Conservation (phyloP, 2,888 invertebrate genomes). For the Notodonta ziczac region DNA sequence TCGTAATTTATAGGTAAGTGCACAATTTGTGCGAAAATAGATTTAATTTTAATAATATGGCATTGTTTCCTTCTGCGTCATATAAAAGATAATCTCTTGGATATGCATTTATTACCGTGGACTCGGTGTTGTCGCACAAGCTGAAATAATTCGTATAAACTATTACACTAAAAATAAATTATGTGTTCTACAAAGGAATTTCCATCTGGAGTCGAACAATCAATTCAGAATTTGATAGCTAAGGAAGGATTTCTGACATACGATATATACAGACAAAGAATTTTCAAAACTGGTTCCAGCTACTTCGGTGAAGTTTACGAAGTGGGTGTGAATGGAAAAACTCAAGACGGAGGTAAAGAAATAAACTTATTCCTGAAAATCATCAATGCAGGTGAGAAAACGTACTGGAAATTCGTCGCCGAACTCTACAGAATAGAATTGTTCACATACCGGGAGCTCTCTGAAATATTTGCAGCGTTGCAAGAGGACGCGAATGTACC, state of each 20-base stretch:
- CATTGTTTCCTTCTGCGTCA: too few relatives aligned
- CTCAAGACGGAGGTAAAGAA: slow-evolving; percentile 43
- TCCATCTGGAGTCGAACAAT: slow-evolving; percentile 25
- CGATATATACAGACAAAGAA: slow-evolving; percentile 6
- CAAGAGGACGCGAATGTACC: slow-evolving; percentile 55
- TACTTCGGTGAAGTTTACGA: slow-evolving; percentile 48
- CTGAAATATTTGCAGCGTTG: slow-evolving; percentile 46
- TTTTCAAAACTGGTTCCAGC: slow-evolving; percentile 42
- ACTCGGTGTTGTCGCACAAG: too few relatives aligned
- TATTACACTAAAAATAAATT: not conserved
- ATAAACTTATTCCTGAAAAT: slow-evolving; percentile 54
- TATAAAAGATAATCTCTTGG: too few relatives aligned
- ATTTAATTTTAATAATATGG: too few relatives aligned
- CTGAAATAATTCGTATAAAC: too few relatives aligned
- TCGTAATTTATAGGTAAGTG: too few relatives aligned
- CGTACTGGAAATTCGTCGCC: slow-evolving; percentile 26
- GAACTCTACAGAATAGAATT: slow-evolving; percentile 47
- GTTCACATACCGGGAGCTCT: slow-evolving; percentile 55
- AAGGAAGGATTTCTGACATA: slow-evolving; percentile 19
- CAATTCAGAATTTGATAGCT: slow-evolving; percentile 29
- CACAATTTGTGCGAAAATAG: too few relatives aligned
- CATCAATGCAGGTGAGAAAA: not conserved
- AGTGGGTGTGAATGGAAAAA: slow-evolving; percentile 50
- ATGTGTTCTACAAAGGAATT: not conserved
- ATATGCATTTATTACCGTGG: too few relatives aligned